phyloP scores from a whole-genome alignment of 2,888 invertebrate genomes.

The Tipula lateralis region DNA sequence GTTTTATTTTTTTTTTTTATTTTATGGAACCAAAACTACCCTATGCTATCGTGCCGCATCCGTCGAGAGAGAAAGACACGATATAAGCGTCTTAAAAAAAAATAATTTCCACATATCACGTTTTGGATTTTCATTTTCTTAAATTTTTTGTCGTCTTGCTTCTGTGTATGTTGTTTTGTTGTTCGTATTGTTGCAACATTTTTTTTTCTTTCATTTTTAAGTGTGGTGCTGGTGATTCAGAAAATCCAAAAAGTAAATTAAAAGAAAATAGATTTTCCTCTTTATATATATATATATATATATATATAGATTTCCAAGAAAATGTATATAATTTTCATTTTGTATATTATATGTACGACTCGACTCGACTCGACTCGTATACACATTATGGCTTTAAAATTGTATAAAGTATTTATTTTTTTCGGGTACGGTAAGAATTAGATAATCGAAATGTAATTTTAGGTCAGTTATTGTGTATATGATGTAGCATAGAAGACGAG shows the following conservation, averaged over 20 bases:
- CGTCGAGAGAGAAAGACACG: neutral
- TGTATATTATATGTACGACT: neutral
- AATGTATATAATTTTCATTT: neutral
- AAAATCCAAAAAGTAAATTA: neutral
- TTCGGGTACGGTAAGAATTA: neutral
- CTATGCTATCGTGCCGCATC: neutral
- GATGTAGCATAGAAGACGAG: neutral
- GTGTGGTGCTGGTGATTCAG: conserved; percentile 11
- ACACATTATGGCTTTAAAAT: neutral
- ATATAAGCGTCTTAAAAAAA: neutral
- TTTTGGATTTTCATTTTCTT: neutral
- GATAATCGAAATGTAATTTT: conserved; percentile 19
- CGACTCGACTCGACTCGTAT: neutral
- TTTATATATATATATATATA: neutral
- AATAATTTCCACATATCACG: conserved; percentile 3
- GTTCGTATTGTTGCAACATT: neutral
- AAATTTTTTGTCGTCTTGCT: neutral
- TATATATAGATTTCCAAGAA: neutral
- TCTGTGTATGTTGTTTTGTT: neutral
- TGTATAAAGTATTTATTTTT: neutral
- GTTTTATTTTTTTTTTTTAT: neutral
- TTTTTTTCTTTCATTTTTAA: neutral
- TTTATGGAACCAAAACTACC: neutral
- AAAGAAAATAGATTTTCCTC: conserved; percentile 2
- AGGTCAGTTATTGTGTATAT: conserved; percentile 14